Evolutionary conservation across 2,888 invertebrate genomes (phyloP), one percentile per base, ranked within the genome.

Genomic region (Halictus quadricinctus): DNA sequence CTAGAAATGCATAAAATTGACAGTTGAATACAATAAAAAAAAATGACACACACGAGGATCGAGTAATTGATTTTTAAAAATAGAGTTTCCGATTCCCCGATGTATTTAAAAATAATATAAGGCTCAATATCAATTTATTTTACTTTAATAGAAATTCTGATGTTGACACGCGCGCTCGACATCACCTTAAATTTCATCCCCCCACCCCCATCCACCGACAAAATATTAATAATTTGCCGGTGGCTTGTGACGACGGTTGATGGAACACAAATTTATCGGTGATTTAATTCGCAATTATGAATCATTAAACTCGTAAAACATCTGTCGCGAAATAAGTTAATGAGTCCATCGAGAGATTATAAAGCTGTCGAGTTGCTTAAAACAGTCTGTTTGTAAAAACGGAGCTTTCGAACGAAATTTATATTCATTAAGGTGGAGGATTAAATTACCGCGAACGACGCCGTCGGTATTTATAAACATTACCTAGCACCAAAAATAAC

Each of bases 131-230:
- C 43, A 70, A n/a, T 70, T 21, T 70, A 70, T 70, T n/a, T 41
- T 43, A 43, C 70, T 43, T 43, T 70, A 43, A 70, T 70, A 43
- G 43, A 43, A 70, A 43, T 41, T 43, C 70, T 41, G 70, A 70
- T 43, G 41, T 70, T 70, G n/a, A 69, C 43, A 41, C n/a, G 43
- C 13, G 43, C n/a, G 43, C 70, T 43, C 70, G 21, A 70, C 43
- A 13, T 43, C 70, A n/a, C 70, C 43, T 43, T 70, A 70, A 70
- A 25, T 43, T 41, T 70, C 21, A 15, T 2, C 1, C n/a, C 12
- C n/a, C 21, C 46, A 3, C 3, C 3, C 46, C 46, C 10, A 10
- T 0, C 13, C 46, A 12, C 41, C 21, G 70, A 7, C 43, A 5
- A 43, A 43, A 43, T 70, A 70, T 43, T 41, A 43, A 70, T 70